Conservation (phyloP, 2,888 invertebrate genomes). For the Caenorhabditis zanzibari region DNA sequence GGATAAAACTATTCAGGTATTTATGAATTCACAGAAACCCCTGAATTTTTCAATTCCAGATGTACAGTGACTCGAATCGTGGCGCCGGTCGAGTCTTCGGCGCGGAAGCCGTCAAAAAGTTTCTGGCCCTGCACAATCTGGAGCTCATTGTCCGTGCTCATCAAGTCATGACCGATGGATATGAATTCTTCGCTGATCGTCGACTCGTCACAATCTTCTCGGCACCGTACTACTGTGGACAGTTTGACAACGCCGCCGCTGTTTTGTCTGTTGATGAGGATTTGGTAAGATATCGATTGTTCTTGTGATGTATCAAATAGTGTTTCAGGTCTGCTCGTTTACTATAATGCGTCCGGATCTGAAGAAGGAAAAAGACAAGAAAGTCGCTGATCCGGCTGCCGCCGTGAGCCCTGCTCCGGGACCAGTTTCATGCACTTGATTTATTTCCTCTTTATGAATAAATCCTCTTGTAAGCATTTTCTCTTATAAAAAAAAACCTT, state of each 20-base stretch:
- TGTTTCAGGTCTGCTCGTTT: conserved; percentile 30
- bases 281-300: conserved; percentile 30
- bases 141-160: conserved; percentile 77
- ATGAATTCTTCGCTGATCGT: conserved; percentile 85
- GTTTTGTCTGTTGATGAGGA: conserved; percentile 77
- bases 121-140: conserved; percentile 69
- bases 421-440: too few species aligned
- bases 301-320: background rate
- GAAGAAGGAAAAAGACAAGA: conserved; percentile 19
- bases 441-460: too few species aligned
- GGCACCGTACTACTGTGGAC: conserved; percentile 71
- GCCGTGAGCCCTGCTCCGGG: too few species aligned
- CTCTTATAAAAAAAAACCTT: too few species aligned
- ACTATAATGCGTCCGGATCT: conserved; percentile 32
- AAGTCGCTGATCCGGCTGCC: background rate
- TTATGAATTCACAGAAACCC: background rate
- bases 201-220: conserved; percentile 73
- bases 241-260: conserved; percentile 77
- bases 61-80: conserved; percentile 69
- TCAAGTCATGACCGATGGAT: conserved; percentile 86
- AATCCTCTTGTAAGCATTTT: too few species aligned
- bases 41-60: conserved; percentile 4
- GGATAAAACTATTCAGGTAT: conserved; percentile 50
- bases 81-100: conserved; percentile 76
- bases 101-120: conserved; percentile 67